Conservation (phyloP, 1,140 invertebrate genomes). For the Archegozetes longisetosus region DNA sequence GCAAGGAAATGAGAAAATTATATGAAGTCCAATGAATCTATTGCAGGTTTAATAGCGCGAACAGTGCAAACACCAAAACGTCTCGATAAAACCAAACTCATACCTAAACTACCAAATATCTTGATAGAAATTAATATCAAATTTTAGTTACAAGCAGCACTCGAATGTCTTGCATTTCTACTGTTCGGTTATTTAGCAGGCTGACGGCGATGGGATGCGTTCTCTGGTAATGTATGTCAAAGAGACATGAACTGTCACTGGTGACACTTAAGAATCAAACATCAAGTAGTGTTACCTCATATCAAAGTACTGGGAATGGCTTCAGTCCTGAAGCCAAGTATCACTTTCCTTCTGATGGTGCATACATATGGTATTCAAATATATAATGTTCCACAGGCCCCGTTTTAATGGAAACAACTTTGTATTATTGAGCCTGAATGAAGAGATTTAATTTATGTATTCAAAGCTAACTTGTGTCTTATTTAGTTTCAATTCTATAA, state of each 20-base stretch:
- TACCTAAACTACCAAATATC: conserved; percentile 31
- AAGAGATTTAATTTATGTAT: no score
- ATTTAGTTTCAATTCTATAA: conserved; percentile 81
- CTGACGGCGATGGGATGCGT: conserved; percentile 69
- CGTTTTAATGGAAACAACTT: no score
- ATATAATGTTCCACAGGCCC: no score
- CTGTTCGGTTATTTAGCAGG: conserved; percentile 75
- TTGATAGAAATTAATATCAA: conserved; percentile 36
- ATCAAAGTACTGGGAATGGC: conserved; percentile 51
- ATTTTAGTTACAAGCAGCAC: conserved; percentile 54
- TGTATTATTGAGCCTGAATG: no score
- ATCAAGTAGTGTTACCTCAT: conserved; percentile 63
- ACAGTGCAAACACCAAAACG: conserved; percentile 53
- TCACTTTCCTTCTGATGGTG: conserved; percentile 62
- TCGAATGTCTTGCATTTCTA: conserved; percentile 73
- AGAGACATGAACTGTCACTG: conserved; percentile 59
- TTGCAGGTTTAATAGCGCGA: conserved; percentile 73
- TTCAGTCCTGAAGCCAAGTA: conserved; percentile 72
- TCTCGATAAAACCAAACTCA: conserved; percentile 52
- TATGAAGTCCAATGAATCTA: conserved; percentile 81
- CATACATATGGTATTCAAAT: conserved; percentile 38
- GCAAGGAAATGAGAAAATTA: no score
- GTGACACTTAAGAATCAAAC: conserved; percentile 54
- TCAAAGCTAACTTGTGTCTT: conserved; percentile 66
- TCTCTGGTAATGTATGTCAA: conserved; percentile 46